A percentile compares a stretch with the other conserved stretches of the same genome.
These are phyloP conservation scores for Drosophila tsacasi DNA, from an alignment of 1,140 invertebrate genomes.

Conservation along the genomic window DNA sequence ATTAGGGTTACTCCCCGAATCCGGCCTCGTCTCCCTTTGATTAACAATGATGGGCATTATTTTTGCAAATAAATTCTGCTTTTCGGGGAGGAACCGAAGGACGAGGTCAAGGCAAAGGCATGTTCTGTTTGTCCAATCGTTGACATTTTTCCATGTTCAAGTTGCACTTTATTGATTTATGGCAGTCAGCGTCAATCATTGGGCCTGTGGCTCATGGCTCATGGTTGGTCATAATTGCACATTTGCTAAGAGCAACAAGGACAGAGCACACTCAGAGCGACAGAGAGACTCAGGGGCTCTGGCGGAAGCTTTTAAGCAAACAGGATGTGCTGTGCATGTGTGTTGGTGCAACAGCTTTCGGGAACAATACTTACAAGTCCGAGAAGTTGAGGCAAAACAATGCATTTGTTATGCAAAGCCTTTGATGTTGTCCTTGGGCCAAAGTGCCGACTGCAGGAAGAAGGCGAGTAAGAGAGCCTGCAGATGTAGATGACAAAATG, in stretches of 20 bases:
- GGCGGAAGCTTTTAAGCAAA: slow-evolving; percentile 79
- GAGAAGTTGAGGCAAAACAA: slow-evolving; percentile 67
- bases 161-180: slow-evolving; percentile 81
- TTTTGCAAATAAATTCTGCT: slow-evolving; percentile 75
- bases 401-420: slow-evolving; percentile 80
- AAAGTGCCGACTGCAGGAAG: slow-evolving; percentile 37
- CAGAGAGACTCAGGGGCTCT: background rate
- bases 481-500: slow-evolving; percentile 65
- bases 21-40: slow-evolving; percentile 48
- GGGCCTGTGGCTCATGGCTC: slow-evolving; percentile 20
- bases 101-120: slow-evolving; percentile 24
- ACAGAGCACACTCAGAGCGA: background rate
- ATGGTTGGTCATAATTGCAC: slow-evolving; percentile 72
- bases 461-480: background rate
- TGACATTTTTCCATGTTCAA: slow-evolving; percentile 73
- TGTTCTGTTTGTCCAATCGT: slow-evolving; percentile 52
- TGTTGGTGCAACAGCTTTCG: slow-evolving; percentile 63
- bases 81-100: slow-evolving; percentile 7
- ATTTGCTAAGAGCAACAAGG: slow-evolving; percentile 66
- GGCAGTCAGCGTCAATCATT: slow-evolving; percentile 68
- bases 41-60: slow-evolving; percentile 82
- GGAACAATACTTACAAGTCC: slow-evolving; percentile 77
- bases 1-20: slow-evolving; percentile 28
- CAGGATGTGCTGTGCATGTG: slow-evolving; percentile 71
- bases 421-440: slow-evolving; percentile 76